These are phyloP conservation scores for Philotrypesis tridentata DNA, from an alignment of 1,140 invertebrate genomes.

Conservation along the genomic window DNA sequence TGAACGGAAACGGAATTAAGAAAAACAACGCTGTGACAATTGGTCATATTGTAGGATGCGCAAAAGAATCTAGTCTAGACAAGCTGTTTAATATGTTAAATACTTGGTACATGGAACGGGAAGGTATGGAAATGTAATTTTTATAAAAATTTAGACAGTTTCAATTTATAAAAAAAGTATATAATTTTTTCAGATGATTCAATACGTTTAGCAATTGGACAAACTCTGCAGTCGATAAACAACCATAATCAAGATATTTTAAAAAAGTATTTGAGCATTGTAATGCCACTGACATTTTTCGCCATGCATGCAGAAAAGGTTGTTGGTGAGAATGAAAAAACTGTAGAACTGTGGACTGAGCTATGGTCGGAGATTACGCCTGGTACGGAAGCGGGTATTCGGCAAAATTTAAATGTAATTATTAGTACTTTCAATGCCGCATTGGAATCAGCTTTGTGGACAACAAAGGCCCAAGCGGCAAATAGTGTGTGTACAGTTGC, in stretches of 20 bases:
- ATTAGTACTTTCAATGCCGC: constrained; percentile 80
- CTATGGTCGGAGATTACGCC: constrained; percentile 92
- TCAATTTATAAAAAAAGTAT: constrained; percentile 33
- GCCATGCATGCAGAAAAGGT: constrained; percentile 89
- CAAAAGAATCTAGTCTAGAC: constrained; percentile 90
- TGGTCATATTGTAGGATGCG: constrained; percentile 88
- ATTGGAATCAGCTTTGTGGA: constrained; percentile 89
- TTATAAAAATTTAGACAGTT: neutral
- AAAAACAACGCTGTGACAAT: constrained; percentile 89
- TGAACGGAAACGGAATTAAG: constrained; percentile 90
- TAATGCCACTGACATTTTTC: constrained; percentile 89
- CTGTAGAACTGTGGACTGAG: constrained; percentile 88
- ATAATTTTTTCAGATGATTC: constrained; percentile 77
- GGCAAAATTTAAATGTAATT: constrained; percentile 84
- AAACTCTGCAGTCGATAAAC: constrained; percentile 87
- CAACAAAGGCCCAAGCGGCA: constrained; percentile 88
- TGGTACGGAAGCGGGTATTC: constrained; percentile 87
- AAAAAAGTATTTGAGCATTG: constrained; percentile 84
- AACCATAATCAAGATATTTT: constrained; percentile 88
- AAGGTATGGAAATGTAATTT: constrained; percentile 69
- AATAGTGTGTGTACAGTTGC: constrained; percentile 87
- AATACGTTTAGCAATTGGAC: constrained; percentile 82
- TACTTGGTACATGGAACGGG: constrained; percentile 85
- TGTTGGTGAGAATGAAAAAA: constrained; percentile 77
- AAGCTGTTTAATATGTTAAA: constrained; percentile 89